Conservation (phyloP, 2,113 vertebrate species). For the Ochotona curzoniae region DNA sequence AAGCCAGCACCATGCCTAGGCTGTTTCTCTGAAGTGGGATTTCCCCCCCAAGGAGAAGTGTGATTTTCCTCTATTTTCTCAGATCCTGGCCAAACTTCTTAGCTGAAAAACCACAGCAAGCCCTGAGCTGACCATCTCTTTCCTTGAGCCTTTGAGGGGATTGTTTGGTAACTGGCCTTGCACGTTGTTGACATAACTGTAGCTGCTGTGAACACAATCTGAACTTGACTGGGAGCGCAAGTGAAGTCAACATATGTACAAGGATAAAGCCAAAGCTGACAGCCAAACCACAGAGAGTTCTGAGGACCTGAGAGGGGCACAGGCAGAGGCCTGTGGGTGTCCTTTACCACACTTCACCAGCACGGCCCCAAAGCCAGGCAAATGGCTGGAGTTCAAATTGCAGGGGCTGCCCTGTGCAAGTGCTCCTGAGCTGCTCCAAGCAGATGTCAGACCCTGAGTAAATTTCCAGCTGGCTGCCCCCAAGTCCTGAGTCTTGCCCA, state of each 20-base stretch:
- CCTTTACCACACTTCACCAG: background rate
- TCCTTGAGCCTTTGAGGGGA: background rate
- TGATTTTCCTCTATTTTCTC: too few species aligned
- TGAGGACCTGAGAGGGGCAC: background rate
- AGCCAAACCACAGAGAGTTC: background rate
- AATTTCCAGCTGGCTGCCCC: accelerated
- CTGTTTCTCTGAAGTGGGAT: background rate
- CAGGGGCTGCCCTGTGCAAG: background rate
- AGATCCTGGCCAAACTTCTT: too few species aligned
- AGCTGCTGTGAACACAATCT: background rate
- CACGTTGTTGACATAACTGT: background rate
- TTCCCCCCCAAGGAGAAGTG: background rate
- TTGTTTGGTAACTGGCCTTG: background rate
- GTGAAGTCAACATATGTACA: background rate
- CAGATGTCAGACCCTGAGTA: accelerated
- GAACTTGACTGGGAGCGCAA: background rate
- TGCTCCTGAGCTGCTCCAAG: too few species aligned
- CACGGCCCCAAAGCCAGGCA: accelerated
- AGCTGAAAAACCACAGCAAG: background rate
- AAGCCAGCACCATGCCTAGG: too few species aligned
- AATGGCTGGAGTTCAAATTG: background rate
- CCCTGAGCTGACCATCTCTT: background rate
- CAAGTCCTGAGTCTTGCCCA: background rate
- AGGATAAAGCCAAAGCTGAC: background rate
- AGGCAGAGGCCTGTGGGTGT: accelerated